Conservation (phyloP, 2,797 vertebrate species). For the Buceros bicornis region DNA sequence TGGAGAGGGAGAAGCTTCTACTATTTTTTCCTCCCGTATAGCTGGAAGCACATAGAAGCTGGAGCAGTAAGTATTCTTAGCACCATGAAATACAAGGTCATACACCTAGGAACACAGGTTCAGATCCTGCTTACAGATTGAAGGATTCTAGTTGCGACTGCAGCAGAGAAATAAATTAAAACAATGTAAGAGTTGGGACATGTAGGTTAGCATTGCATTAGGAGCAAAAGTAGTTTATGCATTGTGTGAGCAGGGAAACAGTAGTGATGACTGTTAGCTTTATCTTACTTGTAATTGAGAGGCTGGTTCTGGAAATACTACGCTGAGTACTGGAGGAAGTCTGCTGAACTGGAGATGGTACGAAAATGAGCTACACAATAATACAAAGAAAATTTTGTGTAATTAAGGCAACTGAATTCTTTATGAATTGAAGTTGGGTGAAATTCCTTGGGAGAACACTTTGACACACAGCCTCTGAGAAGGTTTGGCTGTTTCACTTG, state of each 20-base stretch:
- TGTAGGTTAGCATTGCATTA: fast-evolving
- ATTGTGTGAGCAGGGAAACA: not conserved
- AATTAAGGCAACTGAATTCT: not conserved
- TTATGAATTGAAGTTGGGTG: not conserved
- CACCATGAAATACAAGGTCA: not conserved
- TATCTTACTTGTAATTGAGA: not conserved
- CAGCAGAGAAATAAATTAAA: not conserved
- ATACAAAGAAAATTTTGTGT: not conserved
- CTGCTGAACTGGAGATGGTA: not conserved
- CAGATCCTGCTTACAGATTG: not conserved
- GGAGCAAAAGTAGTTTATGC: not conserved
- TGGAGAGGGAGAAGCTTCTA: not conserved
- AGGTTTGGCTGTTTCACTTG: not conserved
- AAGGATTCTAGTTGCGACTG: not conserved
- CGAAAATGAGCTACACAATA: not conserved
- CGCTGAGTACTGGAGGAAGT: not conserved
- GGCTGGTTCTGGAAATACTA: not conserved
- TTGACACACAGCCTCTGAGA: not conserved
- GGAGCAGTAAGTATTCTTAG: not conserved
- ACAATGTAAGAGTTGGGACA: not conserved
- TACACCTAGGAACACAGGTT: not conserved
- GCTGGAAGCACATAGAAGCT: not conserved
- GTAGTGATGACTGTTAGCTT: not conserved
- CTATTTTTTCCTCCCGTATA: not conserved
- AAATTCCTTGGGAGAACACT: not conserved